Evolutionary conservation across 2,888 invertebrate genomes (phyloP).

Genomic region (Apocheima hispidaria): DNA sequence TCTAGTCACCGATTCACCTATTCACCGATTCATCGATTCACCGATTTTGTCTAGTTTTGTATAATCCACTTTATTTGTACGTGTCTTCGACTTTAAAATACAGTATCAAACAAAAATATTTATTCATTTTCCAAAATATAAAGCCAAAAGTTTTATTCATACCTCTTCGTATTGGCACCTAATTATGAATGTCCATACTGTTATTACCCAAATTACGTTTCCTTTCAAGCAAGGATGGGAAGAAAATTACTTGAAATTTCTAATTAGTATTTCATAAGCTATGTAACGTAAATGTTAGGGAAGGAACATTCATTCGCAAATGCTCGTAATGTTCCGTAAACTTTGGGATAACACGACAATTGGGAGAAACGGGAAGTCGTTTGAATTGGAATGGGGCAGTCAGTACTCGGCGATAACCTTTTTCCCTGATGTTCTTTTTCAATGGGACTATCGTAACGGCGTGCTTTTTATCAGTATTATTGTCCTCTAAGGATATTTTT

Average conservation of each 20-base stretch:
- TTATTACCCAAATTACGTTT: conserved; percentile 6
- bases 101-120: too few relatives aligned
- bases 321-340: conserved; percentile 20
- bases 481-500: conserved; percentile 8
- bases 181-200: conserved; percentile 25
- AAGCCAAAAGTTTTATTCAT: too few relatives aligned
- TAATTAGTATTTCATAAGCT: conserved; percentile 41
- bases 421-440: conserved; percentile 21
- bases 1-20: too few relatives aligned
- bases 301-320: conserved; percentile 18
- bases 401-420: conserved; percentile 3
- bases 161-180: too few relatives aligned
- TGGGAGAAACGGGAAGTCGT: conserved; percentile 20
- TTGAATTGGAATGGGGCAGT: conserved; percentile 14
- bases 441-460: conserved; percentile 19
- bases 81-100: too few relatives aligned
- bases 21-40: too few relatives aligned
- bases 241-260: conserved; percentile 34
- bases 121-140: too few relatives aligned
- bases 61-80: too few relatives aligned
- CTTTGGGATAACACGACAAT: conserved; percentile 32
- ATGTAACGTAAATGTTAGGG: conserved; percentile 30
- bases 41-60: too few relatives aligned
- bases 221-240: conserved; percentile 24
- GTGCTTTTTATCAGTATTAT: conserved; percentile 16